Percentiles rank a stretch among this genome's conserved stretches.
phyloP scores from a whole-genome alignment of 2,888 invertebrate species.

The Caenorhabditis afra region DNA sequence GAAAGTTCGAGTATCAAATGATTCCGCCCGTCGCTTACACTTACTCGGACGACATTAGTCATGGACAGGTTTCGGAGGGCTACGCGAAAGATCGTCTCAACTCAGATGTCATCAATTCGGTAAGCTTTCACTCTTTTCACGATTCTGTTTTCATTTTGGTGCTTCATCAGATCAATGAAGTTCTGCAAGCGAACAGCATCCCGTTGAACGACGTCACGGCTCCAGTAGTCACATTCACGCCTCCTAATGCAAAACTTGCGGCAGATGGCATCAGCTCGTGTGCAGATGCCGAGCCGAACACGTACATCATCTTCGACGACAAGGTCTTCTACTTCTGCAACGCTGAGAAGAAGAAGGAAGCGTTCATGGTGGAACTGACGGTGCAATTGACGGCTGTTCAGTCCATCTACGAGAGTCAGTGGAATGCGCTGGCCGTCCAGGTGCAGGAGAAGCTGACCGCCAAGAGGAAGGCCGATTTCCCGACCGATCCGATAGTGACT shows the following conservation, averaged over 20 bases:
- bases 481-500: slow-evolving; percentile 17
- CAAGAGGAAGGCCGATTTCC: slow-evolving; percentile 6
- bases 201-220: slow-evolving; percentile 36
- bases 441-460: slow-evolving; percentile 29
- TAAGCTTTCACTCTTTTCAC: background rate
- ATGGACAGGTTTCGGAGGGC: slow-evolving; percentile 7
- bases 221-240: slow-evolving; percentile 13
- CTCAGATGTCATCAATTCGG: slow-evolving; percentile 34
- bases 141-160: background rate
- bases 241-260: background rate
- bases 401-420: slow-evolving; percentile 44
- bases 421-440: slow-evolving; percentile 24
- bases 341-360: background rate
- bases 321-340: background rate
- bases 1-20: slow-evolving; percentile 13
- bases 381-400: slow-evolving; percentile 28
- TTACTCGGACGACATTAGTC: background rate
- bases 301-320: background rate
- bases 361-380: slow-evolving; percentile 2
- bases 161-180: slow-evolving; percentile 48
- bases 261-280: background rate
- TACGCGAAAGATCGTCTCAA: background rate
- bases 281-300: background rate
- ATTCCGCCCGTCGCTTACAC: slow-evolving; percentile 25
- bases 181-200: slow-evolving; percentile 37